A percentile compares a stretch with the other conserved stretches of the same genome.
These are phyloP conservation scores for Gobius niger DNA, from an alignment of 2,113 vertebrate species.

Conservation along the genomic window DNA sequence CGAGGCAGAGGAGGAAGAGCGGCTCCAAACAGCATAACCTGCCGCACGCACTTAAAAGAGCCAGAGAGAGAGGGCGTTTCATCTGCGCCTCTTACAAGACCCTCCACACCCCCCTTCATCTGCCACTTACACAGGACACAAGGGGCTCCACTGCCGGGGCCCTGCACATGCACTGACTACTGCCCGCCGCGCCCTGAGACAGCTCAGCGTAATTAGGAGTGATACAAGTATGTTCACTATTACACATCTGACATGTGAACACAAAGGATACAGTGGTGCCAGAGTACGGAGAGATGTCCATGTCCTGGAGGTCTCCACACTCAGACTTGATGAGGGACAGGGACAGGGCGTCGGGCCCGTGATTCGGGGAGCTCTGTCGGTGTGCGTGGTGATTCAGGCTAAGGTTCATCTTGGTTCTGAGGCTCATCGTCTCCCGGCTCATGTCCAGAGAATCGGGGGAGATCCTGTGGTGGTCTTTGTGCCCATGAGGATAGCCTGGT, in stretches of 20 bases:
- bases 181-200: slow-evolving; percentile 28
- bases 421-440: slow-evolving; percentile 90
- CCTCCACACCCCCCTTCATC: slow-evolving; percentile 67
- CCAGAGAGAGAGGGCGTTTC: slow-evolving; percentile 67
- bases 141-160: slow-evolving; percentile 35
- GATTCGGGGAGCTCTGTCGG: slow-evolving; percentile 90
- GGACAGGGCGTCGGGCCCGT: slow-evolving; percentile 89
- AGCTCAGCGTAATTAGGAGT: not conserved
- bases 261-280: slow-evolving; percentile 98
- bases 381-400: slow-evolving; percentile 86
- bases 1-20: slow-evolving; percentile 67
- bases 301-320: slow-evolving; percentile 97
- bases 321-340: slow-evolving; percentile 98
- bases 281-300: slow-evolving; percentile 98
- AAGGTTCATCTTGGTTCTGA: slow-evolving; percentile 97
- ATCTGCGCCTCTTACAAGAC: slow-evolving; percentile 70
- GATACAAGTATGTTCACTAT: not conserved
- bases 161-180: slow-evolving; percentile 53
- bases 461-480: slow-evolving; percentile 84
- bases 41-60: slow-evolving; percentile 74
- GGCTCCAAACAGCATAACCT: slow-evolving; percentile 67
- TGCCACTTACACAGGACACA: slow-evolving; percentile 60
- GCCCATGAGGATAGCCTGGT: slow-evolving; percentile 77
- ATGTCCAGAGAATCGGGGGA: slow-evolving; percentile 96
- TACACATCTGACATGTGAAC: not conserved